Conservation (phyloP, 2,888 invertebrate genomes). For the Drepanosiphum platanoidis region DNA sequence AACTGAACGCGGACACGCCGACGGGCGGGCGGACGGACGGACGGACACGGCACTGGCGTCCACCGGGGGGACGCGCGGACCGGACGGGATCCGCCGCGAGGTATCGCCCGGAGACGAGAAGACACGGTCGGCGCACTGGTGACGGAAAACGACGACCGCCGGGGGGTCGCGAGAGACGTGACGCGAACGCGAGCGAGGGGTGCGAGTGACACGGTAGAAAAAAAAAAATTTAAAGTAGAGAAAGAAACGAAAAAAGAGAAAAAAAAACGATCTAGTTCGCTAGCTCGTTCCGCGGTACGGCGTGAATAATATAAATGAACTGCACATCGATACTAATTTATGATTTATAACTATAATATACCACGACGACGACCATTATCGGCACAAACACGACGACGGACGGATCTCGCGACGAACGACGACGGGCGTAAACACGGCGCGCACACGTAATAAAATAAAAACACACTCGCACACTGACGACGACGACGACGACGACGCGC, state of each 20-base stretch:
- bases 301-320: too few relatives aligned
- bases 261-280: not conserved
- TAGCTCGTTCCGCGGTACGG: not conserved
- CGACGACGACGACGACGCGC: slow-evolving; percentile 16
- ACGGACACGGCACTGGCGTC: not conserved
- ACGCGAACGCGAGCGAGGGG: too few relatives aligned
- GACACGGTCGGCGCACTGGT: too few relatives aligned
- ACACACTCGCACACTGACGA: slow-evolving; percentile 10
- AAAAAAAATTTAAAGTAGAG: not conserved
- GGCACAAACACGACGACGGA: not conserved
- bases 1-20: not conserved
- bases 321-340: too few relatives aligned
- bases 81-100: not conserved
- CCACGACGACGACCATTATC: not conserved
- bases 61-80: not conserved
- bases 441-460: not conserved
- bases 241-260: not conserved
- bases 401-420: not conserved
- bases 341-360: not conserved
- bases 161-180: too few relatives aligned
- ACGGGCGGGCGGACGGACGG: not conserved
- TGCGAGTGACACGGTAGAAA: not conserved
- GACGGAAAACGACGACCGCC: too few relatives aligned
- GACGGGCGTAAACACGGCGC: not conserved
- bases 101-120: too few relatives aligned